A percentile compares a stretch with the other conserved stretches of the same genome.
phyloP scores from a whole-genome alignment of 2,888 invertebrate species.

The Resseliella maxima region DNA sequence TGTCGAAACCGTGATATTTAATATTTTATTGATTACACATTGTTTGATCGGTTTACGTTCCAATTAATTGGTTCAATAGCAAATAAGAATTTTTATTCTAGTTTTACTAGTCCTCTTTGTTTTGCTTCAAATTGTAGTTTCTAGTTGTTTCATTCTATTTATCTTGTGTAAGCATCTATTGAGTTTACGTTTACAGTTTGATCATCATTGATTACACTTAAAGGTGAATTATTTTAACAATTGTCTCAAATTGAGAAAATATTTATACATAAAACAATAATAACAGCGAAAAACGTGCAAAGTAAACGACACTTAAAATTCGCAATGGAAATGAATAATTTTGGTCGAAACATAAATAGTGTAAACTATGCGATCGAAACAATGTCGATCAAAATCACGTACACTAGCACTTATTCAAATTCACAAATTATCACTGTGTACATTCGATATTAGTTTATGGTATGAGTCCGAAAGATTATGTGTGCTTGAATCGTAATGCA shows the following conservation, averaged over 20 bases:
- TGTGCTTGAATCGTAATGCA: too few relatives aligned
- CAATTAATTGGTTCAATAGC: conserved; percentile 51
- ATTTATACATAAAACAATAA: too few relatives aligned
- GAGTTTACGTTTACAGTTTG: too few relatives aligned
- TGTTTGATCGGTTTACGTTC: conserved; percentile 32
- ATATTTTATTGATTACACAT: conserved; percentile 16
- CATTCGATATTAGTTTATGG: too few relatives aligned
- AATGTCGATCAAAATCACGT: conserved; percentile 13
- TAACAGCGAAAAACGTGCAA: too few relatives aligned
- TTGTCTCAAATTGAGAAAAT: too few relatives aligned
- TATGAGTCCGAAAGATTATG: too few relatives aligned
- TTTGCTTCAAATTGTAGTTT: background rate
- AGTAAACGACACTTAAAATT: too few relatives aligned
- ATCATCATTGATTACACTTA: too few relatives aligned
- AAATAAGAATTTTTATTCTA: conserved; percentile 29
- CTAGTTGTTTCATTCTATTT: conserved; percentile 41
- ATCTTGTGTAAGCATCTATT: background rate
- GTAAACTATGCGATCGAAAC: background rate
- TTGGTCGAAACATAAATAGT: background rate
- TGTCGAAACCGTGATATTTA: background rate
- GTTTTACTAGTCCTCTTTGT: conserved; percentile 40
- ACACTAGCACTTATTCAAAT: conserved; percentile 29
- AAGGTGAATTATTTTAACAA: too few relatives aligned
- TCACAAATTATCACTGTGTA: conserved; percentile 31
- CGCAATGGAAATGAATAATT: too few relatives aligned